Conservation (phyloP, 2,888 invertebrate genomes). For the Ochropleura plecta region DNA sequence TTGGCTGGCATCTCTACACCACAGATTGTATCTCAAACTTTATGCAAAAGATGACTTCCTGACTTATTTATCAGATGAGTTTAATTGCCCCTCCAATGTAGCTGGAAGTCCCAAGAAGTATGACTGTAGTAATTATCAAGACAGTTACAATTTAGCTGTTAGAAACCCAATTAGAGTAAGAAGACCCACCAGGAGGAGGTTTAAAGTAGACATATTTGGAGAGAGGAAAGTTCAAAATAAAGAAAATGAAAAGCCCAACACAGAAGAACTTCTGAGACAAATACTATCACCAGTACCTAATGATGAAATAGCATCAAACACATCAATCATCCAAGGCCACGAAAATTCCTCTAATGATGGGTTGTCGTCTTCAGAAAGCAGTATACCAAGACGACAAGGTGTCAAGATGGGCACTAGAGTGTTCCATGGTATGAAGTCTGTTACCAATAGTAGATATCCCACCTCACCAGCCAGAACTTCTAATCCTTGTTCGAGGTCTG, state of each 20-base stretch:
- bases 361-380: conserved; percentile 88
- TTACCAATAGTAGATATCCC: conserved; percentile 74
- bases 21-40: conserved; percentile 93
- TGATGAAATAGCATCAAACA: conserved; percentile 75
- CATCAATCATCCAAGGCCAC: conserved; percentile 71
- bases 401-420: conserved; percentile 94
- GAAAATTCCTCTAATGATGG: conserved; percentile 87
- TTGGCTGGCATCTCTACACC: conserved; percentile 94
- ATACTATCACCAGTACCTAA: conserved; percentile 81
- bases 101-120: conserved; percentile 76
- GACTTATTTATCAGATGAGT: conserved; percentile 91
- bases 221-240: conserved; percentile 92
- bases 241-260: conserved; percentile 92
- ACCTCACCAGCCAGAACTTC: conserved; percentile 74
- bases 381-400: conserved; percentile 91
- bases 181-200: conserved; percentile 88
- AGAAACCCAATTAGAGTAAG: conserved; percentile 83
- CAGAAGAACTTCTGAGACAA: conserved; percentile 83
- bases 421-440: conserved; percentile 88
- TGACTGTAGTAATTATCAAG: conserved; percentile 88
- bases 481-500: conserved; percentile 76
- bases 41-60: conserved; percentile 93
- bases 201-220: conserved; percentile 87
- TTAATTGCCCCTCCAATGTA: conserved; percentile 88
- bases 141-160: conserved; percentile 88